Base-by-base conservation (phyloP, 1,140 invertebrate genomes). In the Pachypeltis micranthus region DNA sequence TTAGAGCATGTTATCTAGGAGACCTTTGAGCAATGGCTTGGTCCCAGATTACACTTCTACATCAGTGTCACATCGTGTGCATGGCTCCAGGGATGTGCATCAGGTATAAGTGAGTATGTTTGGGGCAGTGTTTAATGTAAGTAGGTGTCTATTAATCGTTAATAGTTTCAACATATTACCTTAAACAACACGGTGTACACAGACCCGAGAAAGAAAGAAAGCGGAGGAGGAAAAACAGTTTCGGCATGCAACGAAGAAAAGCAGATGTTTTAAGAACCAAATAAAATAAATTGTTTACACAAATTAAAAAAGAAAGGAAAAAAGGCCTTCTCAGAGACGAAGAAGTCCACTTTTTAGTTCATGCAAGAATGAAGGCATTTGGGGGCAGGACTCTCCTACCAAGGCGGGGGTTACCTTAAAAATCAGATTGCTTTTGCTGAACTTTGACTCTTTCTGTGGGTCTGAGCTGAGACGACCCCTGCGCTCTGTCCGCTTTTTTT, bases 401-500 rank as follows among this genome's bases (percentile, higher is more conserved):
- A 59, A 59, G 59, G 44, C 54, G 55, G 59, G 79, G 84, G 85
- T 91, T 92, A 92, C 90, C 90, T 92, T 91, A 85, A 91, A 89
- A 85, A 92, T 91, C 83, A 91, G 87, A 87, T 90, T 90, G 87
- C 86, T 91, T 90, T 91, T 91, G 82, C 85, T 89, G 86, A 84
- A 84, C 84, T 84, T 84, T 74, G 78, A 79, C 83, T 88, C 89
- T 88, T 88, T 84, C 85, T 83, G 84, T 70, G 83, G 81, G 77
- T 88, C 85, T 79, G 85, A 87, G 84, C 85, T 85, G 83, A 89
- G 87, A 80, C 88, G 86, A 82, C 88, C 88, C 83, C 88, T 86
- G 81, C 88, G 84, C 85, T 91, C 88, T 81, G 88, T 90, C 85
- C 87, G 87, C 85, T 91, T 91, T 91, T 91, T 91, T 88, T 90